A percentile compares a stretch with the other conserved stretches of the same genome.
These are phyloP conservation scores for Papilio gigon DNA, from an alignment of 2,888 invertebrate species.

Conservation along the genomic window DNA sequence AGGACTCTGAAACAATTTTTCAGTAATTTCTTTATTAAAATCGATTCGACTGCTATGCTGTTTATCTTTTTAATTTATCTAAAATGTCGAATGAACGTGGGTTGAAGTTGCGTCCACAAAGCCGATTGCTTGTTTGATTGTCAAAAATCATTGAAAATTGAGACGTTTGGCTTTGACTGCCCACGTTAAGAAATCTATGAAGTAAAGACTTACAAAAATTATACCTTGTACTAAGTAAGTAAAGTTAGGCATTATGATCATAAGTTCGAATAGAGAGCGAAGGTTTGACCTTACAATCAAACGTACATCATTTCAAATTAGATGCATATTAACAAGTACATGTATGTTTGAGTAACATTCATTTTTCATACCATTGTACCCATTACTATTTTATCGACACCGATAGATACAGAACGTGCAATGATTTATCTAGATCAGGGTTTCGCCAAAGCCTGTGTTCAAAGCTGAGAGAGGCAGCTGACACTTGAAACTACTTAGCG, in stretches of 20 bases:
- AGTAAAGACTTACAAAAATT: neutral
- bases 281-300: too few species aligned
- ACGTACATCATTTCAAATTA: neutral
- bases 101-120: neutral
- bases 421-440: constrained; percentile 13
- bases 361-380: neutral
- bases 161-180: neutral
- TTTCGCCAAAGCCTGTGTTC: constrained; percentile 10
- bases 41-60: constrained; percentile 22
- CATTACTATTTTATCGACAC: neutral
- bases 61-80: constrained; percentile 31
- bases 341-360: neutral
- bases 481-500: constrained; percentile 63
- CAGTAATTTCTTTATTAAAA: neutral
- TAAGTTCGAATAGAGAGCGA: too few species aligned
- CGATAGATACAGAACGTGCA: neutral
- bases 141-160: neutral
- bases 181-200: neutral
- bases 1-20: constrained; percentile 13
- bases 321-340: neutral
- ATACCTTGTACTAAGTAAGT: neutral
- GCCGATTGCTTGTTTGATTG: neutral
- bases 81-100: neutral
- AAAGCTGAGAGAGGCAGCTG: constrained; percentile 45
- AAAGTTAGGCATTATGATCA: too few species aligned